Percentiles rank a stretch among this genome's conserved stretches.
Conservation (phyloP, 2,888 invertebrate species). For the Erebia ligea region DNA sequence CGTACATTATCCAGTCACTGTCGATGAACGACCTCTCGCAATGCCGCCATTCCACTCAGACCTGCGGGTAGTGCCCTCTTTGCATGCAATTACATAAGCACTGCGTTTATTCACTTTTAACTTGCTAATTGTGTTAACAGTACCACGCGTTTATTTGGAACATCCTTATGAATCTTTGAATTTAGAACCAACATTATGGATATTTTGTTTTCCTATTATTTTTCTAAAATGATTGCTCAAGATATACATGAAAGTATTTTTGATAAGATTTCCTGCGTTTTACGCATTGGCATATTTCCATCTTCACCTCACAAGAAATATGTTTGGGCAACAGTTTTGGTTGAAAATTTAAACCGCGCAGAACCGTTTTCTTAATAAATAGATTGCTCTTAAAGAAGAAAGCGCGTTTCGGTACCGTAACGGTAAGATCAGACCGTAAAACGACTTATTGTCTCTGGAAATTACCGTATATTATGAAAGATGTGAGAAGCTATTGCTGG, state of each 20-base stretch:
- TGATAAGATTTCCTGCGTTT: no score
- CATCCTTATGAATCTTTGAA: neutral
- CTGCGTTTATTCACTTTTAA: slow-evolving; percentile 49
- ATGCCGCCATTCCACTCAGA: slow-evolving; percentile 47
- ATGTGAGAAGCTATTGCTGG: no score
- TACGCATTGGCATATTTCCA: no score
- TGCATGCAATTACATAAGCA: slow-evolving; percentile 60
- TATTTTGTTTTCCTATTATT: neutral
- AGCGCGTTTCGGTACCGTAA: no score
- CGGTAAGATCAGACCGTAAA: no score
- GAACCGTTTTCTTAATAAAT: no score
- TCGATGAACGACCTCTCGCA: slow-evolving; percentile 53
- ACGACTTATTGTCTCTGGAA: no score
- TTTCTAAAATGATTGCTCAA: neutral
- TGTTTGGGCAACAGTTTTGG: no score
- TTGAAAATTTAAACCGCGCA: no score
- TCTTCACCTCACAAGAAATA: no score
- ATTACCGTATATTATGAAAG: no score
- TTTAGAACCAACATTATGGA: neutral
- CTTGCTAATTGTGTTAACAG: slow-evolving; percentile 50
- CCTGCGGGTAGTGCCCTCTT: slow-evolving; percentile 40
- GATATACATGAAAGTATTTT: neutral
- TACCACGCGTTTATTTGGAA: neutral
- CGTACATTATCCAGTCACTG: slow-evolving; percentile 68
- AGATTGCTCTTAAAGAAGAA: no score